Evolutionary conservation across 2,797 vertebrate genomes (phyloP).

Genomic region (Lindbergichthys nudifrons): DNA sequence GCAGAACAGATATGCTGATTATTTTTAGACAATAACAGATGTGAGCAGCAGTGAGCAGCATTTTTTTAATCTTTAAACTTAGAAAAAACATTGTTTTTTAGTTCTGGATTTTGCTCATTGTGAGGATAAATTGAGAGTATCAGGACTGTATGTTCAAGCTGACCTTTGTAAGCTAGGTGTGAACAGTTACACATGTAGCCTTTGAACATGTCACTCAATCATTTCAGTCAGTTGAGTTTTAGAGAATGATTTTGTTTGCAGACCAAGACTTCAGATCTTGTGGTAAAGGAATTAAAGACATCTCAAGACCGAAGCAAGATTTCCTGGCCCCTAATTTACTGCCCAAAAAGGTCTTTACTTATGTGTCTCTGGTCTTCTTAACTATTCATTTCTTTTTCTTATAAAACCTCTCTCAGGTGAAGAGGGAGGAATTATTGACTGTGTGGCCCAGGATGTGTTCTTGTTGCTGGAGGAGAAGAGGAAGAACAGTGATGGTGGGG

Average conservation of each 20-base stretch:
- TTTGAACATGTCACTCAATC: neutral
- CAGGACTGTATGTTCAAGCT: neutral
- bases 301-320: neutral
- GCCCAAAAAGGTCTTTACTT: neutral
- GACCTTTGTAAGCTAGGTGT: neutral
- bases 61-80: neutral
- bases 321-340: neutral
- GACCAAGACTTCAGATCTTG: neutral
- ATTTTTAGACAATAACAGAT: neutral
- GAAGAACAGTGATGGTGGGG: constrained; percentile 44
- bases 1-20: neutral
- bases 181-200: neutral
- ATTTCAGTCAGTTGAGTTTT: too few species aligned
- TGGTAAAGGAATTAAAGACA: neutral
- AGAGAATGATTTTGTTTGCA: neutral
- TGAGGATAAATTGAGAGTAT: neutral
- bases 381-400: neutral
- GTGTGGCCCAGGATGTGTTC: constrained; percentile 91
- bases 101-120: neutral
- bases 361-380: neutral
- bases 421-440: constrained; percentile 90
- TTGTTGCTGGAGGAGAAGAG: constrained; percentile 82
- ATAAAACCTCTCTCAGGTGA: constrained; percentile 80
- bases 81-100: neutral
- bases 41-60: neutral